Evolutionary conservation across 2,888 invertebrate species (phyloP).

Genomic region (Napeogenes inachia): DNA sequence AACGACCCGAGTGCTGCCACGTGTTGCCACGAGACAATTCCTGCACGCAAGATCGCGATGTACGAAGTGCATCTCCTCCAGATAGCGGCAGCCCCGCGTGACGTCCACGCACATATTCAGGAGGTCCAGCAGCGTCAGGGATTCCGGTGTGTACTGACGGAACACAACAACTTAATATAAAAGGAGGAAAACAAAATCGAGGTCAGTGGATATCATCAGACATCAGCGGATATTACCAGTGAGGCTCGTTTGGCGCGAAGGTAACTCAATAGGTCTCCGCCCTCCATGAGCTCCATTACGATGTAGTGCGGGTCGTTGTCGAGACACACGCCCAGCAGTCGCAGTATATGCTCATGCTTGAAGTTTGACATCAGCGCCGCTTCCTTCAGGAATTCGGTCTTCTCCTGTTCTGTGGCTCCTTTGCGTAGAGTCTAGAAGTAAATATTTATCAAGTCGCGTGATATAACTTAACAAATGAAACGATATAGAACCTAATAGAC

Average conservation of each 20-base stretch:
- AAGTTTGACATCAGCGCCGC: slow-evolving; percentile 98
- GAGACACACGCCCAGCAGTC: slow-evolving; percentile 94
- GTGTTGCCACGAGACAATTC: slow-evolving; percentile 93
- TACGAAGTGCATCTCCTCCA: slow-evolving; percentile 98
- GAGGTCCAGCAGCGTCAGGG: slow-evolving; percentile 88
- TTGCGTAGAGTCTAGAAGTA: slow-evolving; percentile 87
- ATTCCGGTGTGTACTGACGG: slow-evolving; percentile 77
- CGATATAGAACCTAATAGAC: not conserved
- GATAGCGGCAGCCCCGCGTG: slow-evolving; percentile 94
- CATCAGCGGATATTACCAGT: slow-evolving; percentile 65
- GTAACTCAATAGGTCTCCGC: slow-evolving; percentile 95
- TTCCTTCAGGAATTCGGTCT: slow-evolving; percentile 96
- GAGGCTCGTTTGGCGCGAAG: slow-evolving; percentile 88
- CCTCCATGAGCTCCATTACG: slow-evolving; percentile 98
- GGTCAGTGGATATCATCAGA: not conserved
- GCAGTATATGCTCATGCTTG: slow-evolving; percentile 95
- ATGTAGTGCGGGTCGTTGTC: slow-evolving; percentile 96
- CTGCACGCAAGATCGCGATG: slow-evolving; percentile 97
- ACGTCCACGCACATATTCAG: slow-evolving; percentile 97
- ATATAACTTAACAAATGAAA: not conserved
- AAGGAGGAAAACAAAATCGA: too few species aligned
- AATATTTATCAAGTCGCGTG: not conserved
- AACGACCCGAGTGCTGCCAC: slow-evolving; percentile 85
- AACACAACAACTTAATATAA: too few species aligned
- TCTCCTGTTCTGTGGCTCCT: slow-evolving; percentile 93